A percentile compares a stretch with the other conserved stretches of the same genome.
Evolutionary conservation across 1,140 invertebrate genomes (phyloP).

Genomic region (Colletes gigas): DNA sequence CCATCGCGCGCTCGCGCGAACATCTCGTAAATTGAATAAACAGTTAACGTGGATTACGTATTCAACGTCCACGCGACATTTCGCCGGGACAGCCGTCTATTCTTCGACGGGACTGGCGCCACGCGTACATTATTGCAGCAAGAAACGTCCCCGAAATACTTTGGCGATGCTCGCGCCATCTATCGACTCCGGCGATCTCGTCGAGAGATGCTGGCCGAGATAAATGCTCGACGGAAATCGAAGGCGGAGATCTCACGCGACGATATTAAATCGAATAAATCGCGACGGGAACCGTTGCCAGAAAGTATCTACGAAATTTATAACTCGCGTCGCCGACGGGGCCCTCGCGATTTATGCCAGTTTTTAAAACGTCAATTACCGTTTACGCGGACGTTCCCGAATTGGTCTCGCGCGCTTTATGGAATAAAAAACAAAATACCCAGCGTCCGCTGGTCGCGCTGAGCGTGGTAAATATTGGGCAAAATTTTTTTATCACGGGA

Average conservation of each 20-base stretch:
- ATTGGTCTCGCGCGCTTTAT: neutral
- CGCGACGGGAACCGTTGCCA: neutral
- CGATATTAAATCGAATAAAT: slow-evolving; percentile 38
- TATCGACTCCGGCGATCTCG: neutral
- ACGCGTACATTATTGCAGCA: too few relatives aligned
- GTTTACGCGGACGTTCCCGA: too few relatives aligned
- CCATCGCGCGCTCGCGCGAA: too few relatives aligned
- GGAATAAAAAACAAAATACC: neutral
- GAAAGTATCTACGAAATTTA: neutral
- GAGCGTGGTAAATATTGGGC: neutral
- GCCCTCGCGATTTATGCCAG: neutral
- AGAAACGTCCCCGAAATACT: neutral
- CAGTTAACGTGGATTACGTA: too few relatives aligned
- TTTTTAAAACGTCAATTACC: neutral
- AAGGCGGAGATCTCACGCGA: neutral
- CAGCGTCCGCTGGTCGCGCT: too few relatives aligned
- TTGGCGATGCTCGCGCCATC: neutral
- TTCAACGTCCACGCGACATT: too few relatives aligned
- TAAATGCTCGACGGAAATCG: neutral
- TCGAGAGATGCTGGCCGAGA: neutral
- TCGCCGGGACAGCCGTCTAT: too few relatives aligned
- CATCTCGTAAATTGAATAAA: too few relatives aligned
- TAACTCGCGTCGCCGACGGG: neutral
- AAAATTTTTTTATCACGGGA: too few relatives aligned
- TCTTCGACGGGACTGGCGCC: too few relatives aligned